Evolutionary conservation across 2,888 invertebrate species (phyloP), one percentile per base, ranked within the genome.

Genomic region (Strigamia maritima): DNA sequence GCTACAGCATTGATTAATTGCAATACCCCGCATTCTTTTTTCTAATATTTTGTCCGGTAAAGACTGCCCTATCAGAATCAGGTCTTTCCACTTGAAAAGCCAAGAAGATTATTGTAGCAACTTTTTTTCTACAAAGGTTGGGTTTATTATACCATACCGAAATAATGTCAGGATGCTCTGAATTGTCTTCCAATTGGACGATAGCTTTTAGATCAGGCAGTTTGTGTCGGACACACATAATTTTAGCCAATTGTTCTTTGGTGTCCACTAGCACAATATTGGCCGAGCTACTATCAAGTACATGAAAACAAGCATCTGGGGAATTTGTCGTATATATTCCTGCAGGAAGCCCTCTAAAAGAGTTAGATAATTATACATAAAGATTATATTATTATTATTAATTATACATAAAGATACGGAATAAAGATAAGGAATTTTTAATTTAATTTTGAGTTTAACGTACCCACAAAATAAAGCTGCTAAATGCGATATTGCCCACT

Each of bases 301-400:
- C 93, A 86, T 93, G 92, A 83, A 89, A 89, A 85, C 95, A 94
- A 0, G 95, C 93, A 81, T 95, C 95, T 0, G 94, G 88, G 0
- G 93, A 92, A 87, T 96, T 97, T 77, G 96, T 97, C 4, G 95
- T 94, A 87, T 97, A 97, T 84, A 97, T 92, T 80, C 97, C 96
- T 75, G 92, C 91, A 10, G 93, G 92, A 82, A 93, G 90, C 81
- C 94, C 95, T 78, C 93, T 93, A 84, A 24, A n/a, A 49, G 22
- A 49, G 38, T 14, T 16, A 22, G 38, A 38, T 84, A 82, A 81
- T 80, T 82, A 81, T 81, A 40, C 54, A n/a, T n/a, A n/a, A n/a
- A n/a, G n/a, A n/a, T n/a, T n/a, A n/a, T n/a, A n/a, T n/a, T n/a
- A n/a, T n/a, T n/a, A n/a, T n/a, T n/a, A n/a, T n/a, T n/a, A n/a